Evolutionary conservation across 2,797 vertebrate species (phyloP).

Genomic region (Valencia hispanica): DNA sequence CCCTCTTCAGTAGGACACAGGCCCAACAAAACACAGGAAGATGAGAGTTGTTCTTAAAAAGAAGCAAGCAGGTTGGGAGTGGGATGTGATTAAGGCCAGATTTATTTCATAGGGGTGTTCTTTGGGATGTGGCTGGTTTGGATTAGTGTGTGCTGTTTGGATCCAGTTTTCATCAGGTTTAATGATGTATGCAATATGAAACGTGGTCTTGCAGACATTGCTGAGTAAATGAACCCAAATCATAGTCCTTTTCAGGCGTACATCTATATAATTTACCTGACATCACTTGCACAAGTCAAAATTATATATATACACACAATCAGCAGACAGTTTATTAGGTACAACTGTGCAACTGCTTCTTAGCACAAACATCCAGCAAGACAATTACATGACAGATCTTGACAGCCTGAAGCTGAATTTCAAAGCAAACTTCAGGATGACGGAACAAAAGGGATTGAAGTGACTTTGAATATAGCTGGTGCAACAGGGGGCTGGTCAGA

Average conservation of each 20-base stretch:
- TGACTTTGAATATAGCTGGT: neutral
- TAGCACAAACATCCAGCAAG: neutral
- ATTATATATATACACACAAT: neutral
- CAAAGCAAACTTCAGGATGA: neutral
- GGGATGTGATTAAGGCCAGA: constrained; percentile 11
- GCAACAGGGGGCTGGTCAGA: neutral
- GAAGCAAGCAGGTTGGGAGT: constrained; percentile 31
- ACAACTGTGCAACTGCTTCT: neutral
- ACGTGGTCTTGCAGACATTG: neutral
- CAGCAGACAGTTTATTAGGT: neutral
- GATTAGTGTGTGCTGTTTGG: constrained; percentile 6
- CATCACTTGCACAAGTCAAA: neutral
- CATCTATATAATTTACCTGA: neutral
- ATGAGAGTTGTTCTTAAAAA: constrained; percentile 60
- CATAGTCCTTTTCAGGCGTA: neutral
- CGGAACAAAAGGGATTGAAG: neutral
- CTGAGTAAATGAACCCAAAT: no score
- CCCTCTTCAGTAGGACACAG: constrained; percentile 57
- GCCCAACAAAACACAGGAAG: constrained; percentile 50
- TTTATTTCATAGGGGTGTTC: constrained; percentile 17
- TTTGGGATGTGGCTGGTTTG: constrained; percentile 20
- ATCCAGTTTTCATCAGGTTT: constrained; percentile 21
- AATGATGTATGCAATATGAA: neutral
- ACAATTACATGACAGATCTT: neutral
- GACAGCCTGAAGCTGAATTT: neutral